Percentiles rank a stretch among this genome's conserved stretches.
Evolutionary conservation across 2,888 invertebrate genomes (phyloP).

Genomic region (Luffia ferchaultella): DNA sequence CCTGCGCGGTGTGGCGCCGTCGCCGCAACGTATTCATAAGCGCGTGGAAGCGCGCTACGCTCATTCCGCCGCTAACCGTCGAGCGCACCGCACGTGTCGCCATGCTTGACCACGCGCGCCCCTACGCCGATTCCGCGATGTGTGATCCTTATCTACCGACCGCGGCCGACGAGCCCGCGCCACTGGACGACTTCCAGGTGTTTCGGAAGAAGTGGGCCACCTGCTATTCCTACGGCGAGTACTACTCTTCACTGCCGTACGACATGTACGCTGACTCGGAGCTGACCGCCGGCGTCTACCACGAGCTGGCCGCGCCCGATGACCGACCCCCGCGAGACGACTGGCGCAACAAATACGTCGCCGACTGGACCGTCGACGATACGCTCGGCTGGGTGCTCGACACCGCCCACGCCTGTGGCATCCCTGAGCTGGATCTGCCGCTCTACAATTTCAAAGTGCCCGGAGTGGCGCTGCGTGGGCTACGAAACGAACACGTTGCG

Average conservation of each 20-base stretch:
- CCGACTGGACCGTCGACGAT: slow-evolving; percentile 65
- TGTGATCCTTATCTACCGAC: slow-evolving; percentile 43
- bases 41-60: slow-evolving; percentile 18
- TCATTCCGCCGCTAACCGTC: slow-evolving; percentile 20
- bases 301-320: slow-evolving; percentile 42
- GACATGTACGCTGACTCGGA: slow-evolving; percentile 46
- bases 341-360: slow-evolving; percentile 61
- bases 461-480: slow-evolving; percentile 37
- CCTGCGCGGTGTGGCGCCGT: slow-evolving; percentile 19
- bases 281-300: slow-evolving; percentile 41
- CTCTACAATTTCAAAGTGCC: slow-evolving; percentile 47
- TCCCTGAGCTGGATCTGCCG: slow-evolving; percentile 46
- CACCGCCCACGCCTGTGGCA: slow-evolving; percentile 36
- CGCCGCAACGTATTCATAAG: slow-evolving; percentile 11
- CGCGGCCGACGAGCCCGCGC: slow-evolving; percentile 42
- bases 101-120: slow-evolving; percentile 58
- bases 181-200: slow-evolving; percentile 56
- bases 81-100: slow-evolving; percentile 41
- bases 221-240: slow-evolving; percentile 43
- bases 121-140: slow-evolving; percentile 47
- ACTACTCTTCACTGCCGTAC: slow-evolving; percentile 41
- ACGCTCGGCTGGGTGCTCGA: slow-evolving; percentile 63
- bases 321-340: slow-evolving; percentile 40
- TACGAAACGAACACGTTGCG: slow-evolving; percentile 45
- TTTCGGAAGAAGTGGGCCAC: slow-evolving; percentile 45